Base-by-base conservation (phyloP, 2,113 vertebrate genomes). In the Python bivittatus region DNA sequence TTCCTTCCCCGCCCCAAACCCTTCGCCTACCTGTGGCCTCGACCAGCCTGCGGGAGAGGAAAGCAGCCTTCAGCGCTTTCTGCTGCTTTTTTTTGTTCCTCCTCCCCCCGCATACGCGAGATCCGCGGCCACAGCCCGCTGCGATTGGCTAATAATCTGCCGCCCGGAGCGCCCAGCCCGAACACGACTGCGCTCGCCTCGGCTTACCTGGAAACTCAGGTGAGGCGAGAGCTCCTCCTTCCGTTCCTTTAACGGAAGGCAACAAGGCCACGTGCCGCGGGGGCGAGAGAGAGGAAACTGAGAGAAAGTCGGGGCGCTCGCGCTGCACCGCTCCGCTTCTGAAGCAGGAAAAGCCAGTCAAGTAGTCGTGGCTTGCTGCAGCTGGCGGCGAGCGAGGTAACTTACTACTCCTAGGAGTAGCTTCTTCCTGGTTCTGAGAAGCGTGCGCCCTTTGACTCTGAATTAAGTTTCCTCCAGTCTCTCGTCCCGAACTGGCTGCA, bases 101-200 rank as follows among this genome's bases (percentile, higher is more conserved):
- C 22, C n/a, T 15, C 38, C n/a, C 64, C 27, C 48, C 60, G 10
- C 48, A 7, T 4, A 48, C n/a, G 84, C 48, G 25, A 85, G 44
- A 53, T 52, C 11, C 44, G 13, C 13, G 58, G 42, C 44, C 58
- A n/a, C 44, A 13, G 84, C 0, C 27, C 52, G 20, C 94, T 8
- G 91, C 52, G 8, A 38, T 83, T 1, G 27, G 88, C 52, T 91
- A 94, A 58, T 20, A 97, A 42, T 98, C 11, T 98, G 98, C 98
- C 98, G 97, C 97, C 92, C 53, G 97, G 98, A 93, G 98, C 96
- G 96, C 87, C 93, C 89, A 97, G 97, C 97, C 97, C 97, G 92
- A 92, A 96, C 96, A 54, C 61, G 96, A 57, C 29, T 1, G 15
- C 52, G 17, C 64, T 10, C 48, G 1, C 25, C 27, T 29, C 0